Conservation (phyloP, 2,797 vertebrate species). For the Liparis tanakae region DNA sequence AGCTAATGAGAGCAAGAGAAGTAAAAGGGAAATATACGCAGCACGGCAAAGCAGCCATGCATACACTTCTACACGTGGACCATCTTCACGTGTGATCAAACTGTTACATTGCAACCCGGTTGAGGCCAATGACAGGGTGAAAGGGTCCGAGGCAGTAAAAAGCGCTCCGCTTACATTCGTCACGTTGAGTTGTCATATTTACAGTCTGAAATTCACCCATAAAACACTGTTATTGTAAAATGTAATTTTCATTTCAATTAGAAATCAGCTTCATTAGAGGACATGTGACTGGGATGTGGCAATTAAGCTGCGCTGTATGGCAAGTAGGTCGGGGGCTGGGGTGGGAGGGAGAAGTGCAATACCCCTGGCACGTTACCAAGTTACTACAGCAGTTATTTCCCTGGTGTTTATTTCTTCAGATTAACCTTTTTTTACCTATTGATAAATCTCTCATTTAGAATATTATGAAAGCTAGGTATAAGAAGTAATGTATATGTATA, state of each 20-base stretch:
- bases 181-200: constrained; percentile 77
- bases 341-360: constrained; percentile 24
- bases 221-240: constrained; percentile 80
- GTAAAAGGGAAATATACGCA: constrained; percentile 34
- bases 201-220: constrained; percentile 73
- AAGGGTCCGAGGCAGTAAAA: constrained; percentile 71
- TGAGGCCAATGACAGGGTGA: constrained; percentile 50
- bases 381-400: constrained; percentile 60
- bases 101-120: constrained; percentile 26
- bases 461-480: constrained; percentile 4
- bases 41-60: constrained; percentile 55
- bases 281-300: constrained; percentile 75
- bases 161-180: constrained; percentile 62
- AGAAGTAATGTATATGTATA: constrained; percentile 4
- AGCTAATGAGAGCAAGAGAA: constrained; percentile 29
- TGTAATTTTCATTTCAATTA: constrained; percentile 81
- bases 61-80: constrained; percentile 46
- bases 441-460: constrained; percentile 30
- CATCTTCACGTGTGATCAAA: constrained; percentile 44
- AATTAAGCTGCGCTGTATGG: constrained; percentile 63
- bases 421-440: constrained; percentile 8
- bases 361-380: constrained; percentile 40
- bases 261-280: constrained; percentile 79
- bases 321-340: constrained; percentile 29
- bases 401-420: constrained; percentile 32